Base-by-base conservation (phyloP, 2,888 invertebrate genomes). In the Drosophila borborema region DNA sequence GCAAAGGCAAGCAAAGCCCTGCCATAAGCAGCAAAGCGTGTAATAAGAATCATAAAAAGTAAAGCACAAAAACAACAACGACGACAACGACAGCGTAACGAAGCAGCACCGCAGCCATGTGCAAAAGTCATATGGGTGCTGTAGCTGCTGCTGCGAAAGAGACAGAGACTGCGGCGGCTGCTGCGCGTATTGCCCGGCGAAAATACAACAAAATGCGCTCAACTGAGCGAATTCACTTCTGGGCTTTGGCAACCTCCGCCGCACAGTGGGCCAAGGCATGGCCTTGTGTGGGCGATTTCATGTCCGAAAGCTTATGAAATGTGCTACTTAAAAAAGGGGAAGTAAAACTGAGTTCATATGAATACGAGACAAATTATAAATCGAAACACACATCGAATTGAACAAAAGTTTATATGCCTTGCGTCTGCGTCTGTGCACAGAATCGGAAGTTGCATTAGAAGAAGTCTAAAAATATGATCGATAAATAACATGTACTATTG, bases 11-110 rank as follows among this genome's bases (percentile, higher is more conserved):
- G 67, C 62, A 65, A 77, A 74, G 70, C 31, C 23, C 54, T 54
- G 23, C 40, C 73, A 79, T 64, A 74, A 74, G 82, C 82, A 85
- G 64, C 84, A 81, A 86, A 80, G 78, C 84, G 80, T 85, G 84
- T 86, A 79, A 79, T 78, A 79, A 72, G 75, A 79, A 79, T 72
- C 75, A 72, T 75, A 71, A 79, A 72, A 75, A 79, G 59, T 74
- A 77, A 70, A 70, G 67, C 74, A 77, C 67, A 64, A 61, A 58
- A 49, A 18, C 62, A 58, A 9, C 55, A 55, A 36, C 45, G 20
- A 20, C 3, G 12, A 40, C 7, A 10, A 40, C 7, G 38, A 40
- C 61, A 53, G 16, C 58, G 41, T 28, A 40, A 54, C 55, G 34
- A 41, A 70, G 20, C 62, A 40, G 56, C 62, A 51, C 8, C 54